Evolutionary conservation across 1,140 invertebrate genomes (phyloP).

Genomic region (Heterodera schachtii): DNA sequence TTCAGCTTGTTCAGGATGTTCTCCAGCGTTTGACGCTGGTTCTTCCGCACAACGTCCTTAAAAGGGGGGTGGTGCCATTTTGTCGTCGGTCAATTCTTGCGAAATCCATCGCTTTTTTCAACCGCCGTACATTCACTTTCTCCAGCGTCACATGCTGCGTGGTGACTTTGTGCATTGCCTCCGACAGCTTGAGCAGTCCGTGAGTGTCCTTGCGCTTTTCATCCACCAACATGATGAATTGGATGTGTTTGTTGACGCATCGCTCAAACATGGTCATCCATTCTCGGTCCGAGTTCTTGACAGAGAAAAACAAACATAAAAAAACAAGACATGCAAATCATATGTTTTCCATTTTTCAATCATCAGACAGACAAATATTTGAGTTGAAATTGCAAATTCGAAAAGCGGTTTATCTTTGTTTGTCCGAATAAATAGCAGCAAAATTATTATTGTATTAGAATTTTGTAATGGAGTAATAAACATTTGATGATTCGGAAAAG

Average conservation of each 20-base stretch:
- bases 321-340: not conserved
- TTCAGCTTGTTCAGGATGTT: slow-evolving; percentile 31
- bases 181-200: slow-evolving; percentile 22
- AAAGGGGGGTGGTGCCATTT: not conserved
- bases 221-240: slow-evolving; percentile 26
- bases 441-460: too few relatives aligned
- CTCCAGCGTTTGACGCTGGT: slow-evolving; percentile 22
- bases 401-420: too few relatives aligned
- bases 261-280: slow-evolving; percentile 5
- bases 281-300: not conserved
- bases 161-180: slow-evolving; percentile 16
- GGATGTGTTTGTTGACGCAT: slow-evolving; percentile 7
- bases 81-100: not conserved
- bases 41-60: slow-evolving; percentile 18
- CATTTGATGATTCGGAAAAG: too few relatives aligned
- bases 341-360: too few relatives aligned
- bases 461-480: too few relatives aligned
- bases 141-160: slow-evolving; percentile 26
- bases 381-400: too few relatives aligned
- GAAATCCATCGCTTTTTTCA: not conserved
- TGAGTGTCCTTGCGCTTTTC: slow-evolving; percentile 6
- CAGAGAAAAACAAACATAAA: not conserved
- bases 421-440: too few relatives aligned
- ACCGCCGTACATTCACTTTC: not conserved
- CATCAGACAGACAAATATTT: too few relatives aligned